Evolutionary conservation across 2,797 vertebrate genomes (phyloP), one percentile per base, ranked within the genome.

Genomic region (Sebastes itinus): DNA sequence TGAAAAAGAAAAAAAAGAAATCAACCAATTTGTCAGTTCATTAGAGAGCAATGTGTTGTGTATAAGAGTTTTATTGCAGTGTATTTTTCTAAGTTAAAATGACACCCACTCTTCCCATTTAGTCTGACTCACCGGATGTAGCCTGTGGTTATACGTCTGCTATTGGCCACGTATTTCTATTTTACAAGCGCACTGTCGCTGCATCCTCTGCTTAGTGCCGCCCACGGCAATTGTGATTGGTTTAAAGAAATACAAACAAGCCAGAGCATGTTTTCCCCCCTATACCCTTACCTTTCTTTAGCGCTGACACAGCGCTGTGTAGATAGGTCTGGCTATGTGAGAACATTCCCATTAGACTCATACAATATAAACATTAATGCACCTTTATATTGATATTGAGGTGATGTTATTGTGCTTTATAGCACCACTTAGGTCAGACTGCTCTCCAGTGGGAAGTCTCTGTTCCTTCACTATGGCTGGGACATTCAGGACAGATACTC

Each of bases 281-380:
- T 30, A 33, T 22, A 62, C 30, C 60, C 30, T 33, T n/a, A 54
- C 52, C 52, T 55, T 55, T 22, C n/a, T 55, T 55, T 54, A 54
- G 49, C 20, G 20, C 49, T n/a, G 20, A 54, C 49, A 54, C 61
- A 63, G n/a, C 11, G 6, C 11, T 35, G 32, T 63, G 61, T 20
- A 33, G 60, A 33, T 62, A 62, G 30, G 60, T 22, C 30, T 35
- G n/a, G n/a, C 61, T 35, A 35, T 22, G 32, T 23, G 20, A 35
- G 10, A 63, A 61, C 23, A 32, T 25, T 70, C 62, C 69, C 62
- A 69, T 70, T 82, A 67, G 20, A 79, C 64, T 78, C 73, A 56
- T 60, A 62, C 38, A 52, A 14, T 60, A 81, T 80, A 66, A 87
- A 86, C 78, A 90, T 86, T 78, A 83, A 89, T 84, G 72, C 72